phyloP scores from a whole-genome alignment of 2,797 vertebrate genomes.

The Chaetophractus vellerosus region DNA sequence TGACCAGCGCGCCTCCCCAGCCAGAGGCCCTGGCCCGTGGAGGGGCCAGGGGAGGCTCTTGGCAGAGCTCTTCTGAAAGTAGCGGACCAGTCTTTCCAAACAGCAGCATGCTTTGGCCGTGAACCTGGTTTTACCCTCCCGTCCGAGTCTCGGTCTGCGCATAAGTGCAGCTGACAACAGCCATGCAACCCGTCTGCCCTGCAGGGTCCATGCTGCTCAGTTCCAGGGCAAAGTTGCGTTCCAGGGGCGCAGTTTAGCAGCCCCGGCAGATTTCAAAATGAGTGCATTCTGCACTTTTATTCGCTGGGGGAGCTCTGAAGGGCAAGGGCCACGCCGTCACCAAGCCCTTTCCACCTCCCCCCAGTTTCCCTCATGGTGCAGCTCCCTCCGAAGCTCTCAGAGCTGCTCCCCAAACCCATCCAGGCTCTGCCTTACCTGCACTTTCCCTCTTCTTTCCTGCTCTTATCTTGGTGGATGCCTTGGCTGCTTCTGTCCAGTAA shows the following conservation, averaged over 20 bases:
- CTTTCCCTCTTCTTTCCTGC: neutral
- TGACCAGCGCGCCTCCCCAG: no score
- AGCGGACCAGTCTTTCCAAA: neutral
- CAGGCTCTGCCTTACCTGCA: neutral
- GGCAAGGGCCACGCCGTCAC: neutral
- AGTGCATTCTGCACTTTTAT: neutral
- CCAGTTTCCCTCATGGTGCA: no score
- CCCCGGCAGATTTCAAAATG: neutral
- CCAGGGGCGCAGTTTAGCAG: neutral
- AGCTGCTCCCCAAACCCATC: neutral
- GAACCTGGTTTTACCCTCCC: neutral
- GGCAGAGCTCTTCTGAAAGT: neutral
- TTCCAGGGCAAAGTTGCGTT: neutral
- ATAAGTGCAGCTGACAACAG: no score
- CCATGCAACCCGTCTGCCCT: neutral
- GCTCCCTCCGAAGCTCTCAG: neutral
- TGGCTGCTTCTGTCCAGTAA: neutral
- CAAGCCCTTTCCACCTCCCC: neutral
- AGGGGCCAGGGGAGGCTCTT: neutral
- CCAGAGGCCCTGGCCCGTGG: neutral
- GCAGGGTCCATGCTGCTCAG: neutral
- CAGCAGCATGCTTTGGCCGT: neutral
- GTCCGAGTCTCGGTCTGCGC: no score
- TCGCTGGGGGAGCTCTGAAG: neutral
- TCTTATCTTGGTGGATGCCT: neutral